Base-by-base conservation (phyloP, 2,888 invertebrate genomes). In the Pachliopta kotzebuea region DNA sequence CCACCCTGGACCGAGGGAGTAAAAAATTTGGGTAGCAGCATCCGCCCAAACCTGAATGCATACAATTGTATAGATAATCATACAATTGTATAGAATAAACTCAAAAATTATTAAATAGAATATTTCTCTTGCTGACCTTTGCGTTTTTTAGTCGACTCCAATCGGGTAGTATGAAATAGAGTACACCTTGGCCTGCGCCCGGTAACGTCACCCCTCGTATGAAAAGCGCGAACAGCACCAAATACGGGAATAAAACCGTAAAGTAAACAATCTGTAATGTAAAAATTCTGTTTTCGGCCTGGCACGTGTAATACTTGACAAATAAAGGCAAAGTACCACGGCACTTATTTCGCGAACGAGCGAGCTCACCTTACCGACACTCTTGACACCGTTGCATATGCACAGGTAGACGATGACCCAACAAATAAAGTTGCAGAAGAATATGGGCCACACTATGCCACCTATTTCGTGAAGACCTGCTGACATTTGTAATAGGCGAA, bases 1-100 rank as follows among this genome's bases (percentile, higher is more conserved):
- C 95, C 96, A 96, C 8, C 96, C 96, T 0, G 96, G 96, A 2
- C 98, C 98, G 21, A 98, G 93, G 0, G 98, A 97, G 80, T 95
- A 98, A 85, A 98, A 97, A 70, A 98, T 95, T 86, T 98, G 98
- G n/a, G 97, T 95, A 0, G 97, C 97, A 0, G 98, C 98, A 82
- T 98, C 97, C 0, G 96, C 95, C 98, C 98, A 98, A 6, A 98
- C 95, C 96, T 96, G 52, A 71, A 73, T 68, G 37, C 37, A 45
- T 57, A 21, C 29, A n/a, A 18, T 52, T 21, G 24, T 50, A n/a
- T n/a, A n/a, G n/a, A 9, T 20, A 42, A 29, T n/a, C 37, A 45
- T 57, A 21, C 29, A n/a, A 18, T 52, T 21, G 24, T 50, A n/a
- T 4, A 21, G 18, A 50, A 14, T n/a, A 20, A 49, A 20, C 49